These are phyloP conservation scores for Centropus unirufus DNA, from an alignment of 2,113 vertebrate genomes.

Conservation along the genomic window DNA sequence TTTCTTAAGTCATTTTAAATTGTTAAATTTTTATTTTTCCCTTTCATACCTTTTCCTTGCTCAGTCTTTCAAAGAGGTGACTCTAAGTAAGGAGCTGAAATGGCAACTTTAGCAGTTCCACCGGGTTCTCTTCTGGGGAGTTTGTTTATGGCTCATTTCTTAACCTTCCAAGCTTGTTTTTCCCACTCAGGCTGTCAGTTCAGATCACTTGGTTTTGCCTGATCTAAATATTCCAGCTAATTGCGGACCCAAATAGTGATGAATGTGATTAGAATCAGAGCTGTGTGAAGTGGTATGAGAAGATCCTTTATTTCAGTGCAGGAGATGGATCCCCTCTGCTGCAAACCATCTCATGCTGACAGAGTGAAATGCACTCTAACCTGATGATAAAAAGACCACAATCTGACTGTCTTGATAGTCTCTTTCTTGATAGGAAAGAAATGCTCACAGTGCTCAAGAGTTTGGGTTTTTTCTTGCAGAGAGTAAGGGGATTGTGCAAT, in stretches of 20 bases:
- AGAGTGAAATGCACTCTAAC: conserved; percentile 40
- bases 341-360: conserved; percentile 40
- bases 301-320: conserved; percentile 53
- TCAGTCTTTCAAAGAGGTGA: conserved; percentile 12
- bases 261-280: conserved; percentile 52
- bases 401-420: conserved; percentile 5
- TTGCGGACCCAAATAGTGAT: conserved; percentile 35
- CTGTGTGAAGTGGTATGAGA: conserved; percentile 43
- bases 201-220: conserved; percentile 47
- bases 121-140: not conserved
- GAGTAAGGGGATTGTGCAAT: not conserved
- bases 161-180: not conserved
- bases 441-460: not conserved
- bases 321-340: conserved; percentile 12
- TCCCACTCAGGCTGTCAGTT: not conserved
- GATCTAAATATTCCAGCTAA: conserved; percentile 48
- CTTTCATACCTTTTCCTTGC: not conserved
- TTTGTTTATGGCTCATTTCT: not conserved
- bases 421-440: too few species aligned
- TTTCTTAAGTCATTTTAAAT: conserved; percentile 45
- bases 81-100: not conserved
- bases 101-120: not conserved
- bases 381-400: conserved; percentile 12
- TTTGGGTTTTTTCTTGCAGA: not conserved
- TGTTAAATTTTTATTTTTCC: conserved; percentile 55